phyloP scores from a whole-genome alignment of 2,888 invertebrate genomes.

The Smittia aterrima region DNA sequence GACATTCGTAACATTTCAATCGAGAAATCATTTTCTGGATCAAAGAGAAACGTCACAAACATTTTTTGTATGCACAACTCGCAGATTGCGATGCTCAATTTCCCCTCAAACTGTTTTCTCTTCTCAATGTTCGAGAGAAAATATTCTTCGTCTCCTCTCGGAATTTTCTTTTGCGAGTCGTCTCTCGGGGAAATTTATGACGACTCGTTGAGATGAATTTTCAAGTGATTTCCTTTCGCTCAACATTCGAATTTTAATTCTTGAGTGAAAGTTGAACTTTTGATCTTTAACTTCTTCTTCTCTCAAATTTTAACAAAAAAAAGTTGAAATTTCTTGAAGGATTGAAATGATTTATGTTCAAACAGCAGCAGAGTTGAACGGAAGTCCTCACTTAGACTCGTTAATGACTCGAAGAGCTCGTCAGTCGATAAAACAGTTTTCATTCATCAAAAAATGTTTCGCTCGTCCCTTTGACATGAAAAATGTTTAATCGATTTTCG shows the following conservation, averaged over 20 bases:
- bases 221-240: too few relatives aligned
- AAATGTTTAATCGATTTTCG: slow-evolving; percentile 39
- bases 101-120: slow-evolving; percentile 9
- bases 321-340: too few relatives aligned
- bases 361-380: too few relatives aligned
- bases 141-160: background rate
- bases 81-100: background rate
- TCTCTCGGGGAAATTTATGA: background rate
- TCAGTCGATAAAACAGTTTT: too few relatives aligned
- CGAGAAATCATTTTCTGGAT: background rate
- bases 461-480: slow-evolving; percentile 13
- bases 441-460: background rate
- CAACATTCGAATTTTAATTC: too few relatives aligned
- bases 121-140: slow-evolving; percentile 15
- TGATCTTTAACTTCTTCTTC: too few relatives aligned
- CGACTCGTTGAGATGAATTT: too few relatives aligned
- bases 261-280: too few relatives aligned
- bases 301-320: background rate
- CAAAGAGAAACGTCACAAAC: slow-evolving; percentile 7
- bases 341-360: too few relatives aligned
- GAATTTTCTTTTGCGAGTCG: background rate
- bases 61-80: background rate
- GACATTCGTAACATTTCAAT: slow-evolving; percentile 1
- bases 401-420: too few relatives aligned
- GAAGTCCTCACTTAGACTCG: too few relatives aligned